Evolutionary conservation across 2,888 invertebrate species (phyloP).

Genomic region (Himalopsyche japonica): DNA sequence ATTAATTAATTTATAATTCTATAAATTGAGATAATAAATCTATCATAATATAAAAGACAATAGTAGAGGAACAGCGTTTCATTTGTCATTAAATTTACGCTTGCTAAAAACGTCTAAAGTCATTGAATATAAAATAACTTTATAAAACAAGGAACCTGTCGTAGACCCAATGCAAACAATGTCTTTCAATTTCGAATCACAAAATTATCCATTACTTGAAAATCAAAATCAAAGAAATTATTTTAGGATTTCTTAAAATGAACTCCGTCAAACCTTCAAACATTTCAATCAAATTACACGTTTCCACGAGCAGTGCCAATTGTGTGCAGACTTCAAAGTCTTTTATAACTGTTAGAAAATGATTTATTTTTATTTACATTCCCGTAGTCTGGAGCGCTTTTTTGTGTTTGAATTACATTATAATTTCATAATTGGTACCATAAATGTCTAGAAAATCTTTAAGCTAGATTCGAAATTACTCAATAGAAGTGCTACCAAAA

Average conservation of each 20-base stretch:
- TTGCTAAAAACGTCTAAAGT: too few relatives aligned
- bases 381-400: neutral
- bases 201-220: neutral
- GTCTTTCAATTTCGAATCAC: too few relatives aligned
- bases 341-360: neutral
- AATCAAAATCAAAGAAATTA: neutral
- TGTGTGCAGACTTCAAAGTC: neutral
- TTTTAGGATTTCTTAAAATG: neutral
- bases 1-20: too few relatives aligned
- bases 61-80: too few relatives aligned
- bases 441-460: neutral
- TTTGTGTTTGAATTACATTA: neutral
- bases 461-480: neutral
- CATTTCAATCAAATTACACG: neutral
- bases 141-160: too few relatives aligned
- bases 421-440: neutral
- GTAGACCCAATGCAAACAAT: too few relatives aligned
- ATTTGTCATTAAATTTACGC: too few relatives aligned
- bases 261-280: neutral
- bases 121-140: too few relatives aligned
- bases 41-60: too few relatives aligned
- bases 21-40: too few relatives aligned
- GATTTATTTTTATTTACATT: neutral
- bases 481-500: neutral
- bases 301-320: neutral